Conservation (phyloP, 2,888 invertebrate species). For the Cryptus armator region DNA sequence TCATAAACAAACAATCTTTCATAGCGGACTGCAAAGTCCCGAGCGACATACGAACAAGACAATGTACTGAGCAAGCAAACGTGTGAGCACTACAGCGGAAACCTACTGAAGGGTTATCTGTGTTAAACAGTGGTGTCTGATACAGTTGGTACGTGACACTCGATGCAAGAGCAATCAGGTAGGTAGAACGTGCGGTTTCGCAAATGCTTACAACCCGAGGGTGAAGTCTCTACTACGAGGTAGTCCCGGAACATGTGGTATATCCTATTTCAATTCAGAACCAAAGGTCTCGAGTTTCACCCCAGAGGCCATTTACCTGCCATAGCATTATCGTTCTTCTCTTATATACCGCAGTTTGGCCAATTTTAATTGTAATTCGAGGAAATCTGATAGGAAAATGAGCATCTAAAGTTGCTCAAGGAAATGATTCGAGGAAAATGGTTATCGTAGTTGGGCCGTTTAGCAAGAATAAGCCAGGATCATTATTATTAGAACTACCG, state of each 20-base stretch:
- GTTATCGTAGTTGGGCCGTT: background rate
- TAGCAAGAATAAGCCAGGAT: background rate
- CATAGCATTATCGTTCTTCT: background rate
- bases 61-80: background rate
- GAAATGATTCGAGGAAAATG: background rate
- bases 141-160: constrained; percentile 25
- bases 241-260: background rate
- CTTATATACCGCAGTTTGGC: background rate
- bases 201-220: constrained; percentile 1
- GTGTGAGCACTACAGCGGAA: background rate
- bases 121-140: constrained; percentile 19
- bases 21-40: background rate
- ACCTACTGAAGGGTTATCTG: background rate
- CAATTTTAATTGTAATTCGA: background rate
- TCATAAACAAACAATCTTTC: background rate
- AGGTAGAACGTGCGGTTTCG: constrained; percentile 38
- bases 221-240: constrained; percentile 7
- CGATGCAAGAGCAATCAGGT: constrained; percentile 23
- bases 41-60: constrained; percentile 2
- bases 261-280: constrained; percentile 43
- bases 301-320: constrained; percentile 15
- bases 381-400: constrained; percentile 1
- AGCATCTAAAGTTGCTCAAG: background rate
- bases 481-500: background rate
- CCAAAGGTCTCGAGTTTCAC: constrained; percentile 31